Evolutionary conservation across 2,797 vertebrate genomes (phyloP).

Genomic region (Galago senegalensis): DNA sequence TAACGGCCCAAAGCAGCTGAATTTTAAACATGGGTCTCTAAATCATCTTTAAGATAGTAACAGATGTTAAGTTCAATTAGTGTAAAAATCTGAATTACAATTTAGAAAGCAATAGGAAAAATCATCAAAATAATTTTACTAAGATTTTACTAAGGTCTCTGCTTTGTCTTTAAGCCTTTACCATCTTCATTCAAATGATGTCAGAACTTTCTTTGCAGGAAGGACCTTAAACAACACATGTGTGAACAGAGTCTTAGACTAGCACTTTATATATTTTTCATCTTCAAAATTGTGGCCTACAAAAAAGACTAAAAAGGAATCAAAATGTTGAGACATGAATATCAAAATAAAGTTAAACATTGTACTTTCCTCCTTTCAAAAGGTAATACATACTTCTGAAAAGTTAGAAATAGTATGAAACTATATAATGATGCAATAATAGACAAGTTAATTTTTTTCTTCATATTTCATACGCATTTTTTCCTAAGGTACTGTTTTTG

Average conservation of each 20-base stretch:
- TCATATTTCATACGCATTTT: background rate
- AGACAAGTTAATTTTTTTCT: background rate
- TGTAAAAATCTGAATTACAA: background rate
- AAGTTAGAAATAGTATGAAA: background rate
- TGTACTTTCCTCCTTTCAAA: background rate
- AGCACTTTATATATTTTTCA: background rate
- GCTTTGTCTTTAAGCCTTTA: background rate
- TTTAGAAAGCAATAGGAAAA: background rate
- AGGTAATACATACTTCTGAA: background rate
- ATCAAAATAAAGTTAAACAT: background rate
- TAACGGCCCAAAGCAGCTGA: background rate
- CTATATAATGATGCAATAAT: background rate
- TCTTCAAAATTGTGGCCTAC: background rate
- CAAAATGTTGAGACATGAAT: background rate
- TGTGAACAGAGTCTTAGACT: background rate
- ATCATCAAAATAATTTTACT: background rate
- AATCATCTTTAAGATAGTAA: background rate
- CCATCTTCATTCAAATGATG: background rate
- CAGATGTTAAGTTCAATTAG: background rate
- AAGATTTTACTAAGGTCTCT: background rate
- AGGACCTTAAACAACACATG: background rate
- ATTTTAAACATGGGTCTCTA: background rate
- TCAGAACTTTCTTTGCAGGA: background rate
- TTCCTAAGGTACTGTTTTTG: background rate
- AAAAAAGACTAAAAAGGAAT: background rate